Base-by-base conservation (phyloP, 2,113 vertebrate genomes). In the Aptenodytes forsteri region DNA sequence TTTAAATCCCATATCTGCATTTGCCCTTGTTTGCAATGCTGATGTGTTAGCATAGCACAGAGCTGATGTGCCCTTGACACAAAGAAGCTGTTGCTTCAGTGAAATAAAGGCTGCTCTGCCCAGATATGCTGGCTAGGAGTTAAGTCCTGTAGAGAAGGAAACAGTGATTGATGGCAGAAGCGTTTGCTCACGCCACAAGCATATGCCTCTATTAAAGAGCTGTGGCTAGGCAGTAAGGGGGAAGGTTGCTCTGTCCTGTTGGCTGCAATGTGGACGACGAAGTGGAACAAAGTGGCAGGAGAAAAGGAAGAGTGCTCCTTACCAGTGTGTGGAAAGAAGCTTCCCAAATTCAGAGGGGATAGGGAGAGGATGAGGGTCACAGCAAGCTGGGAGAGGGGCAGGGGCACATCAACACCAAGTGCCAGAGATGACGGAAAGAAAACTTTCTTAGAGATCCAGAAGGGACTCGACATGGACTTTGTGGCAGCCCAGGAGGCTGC, bases 251-350 rank as follows among this genome's bases (percentile, higher is more conserved):
- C 82, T 65, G 65, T 42, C 65, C 56, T 30, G 29, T 4, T 12
- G 30, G 52, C 62, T 83, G 66, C 62, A 52, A 27, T 1, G 23
- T 25, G 30, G 79, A 76, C 1, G 2, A 56, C 5, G 0, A 85
- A 66, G 26, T 3, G 6, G 36, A 66, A 82, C 27, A 67, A 90
- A 83, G 58, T 0, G 8, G 55, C 4, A 56, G 14, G 44, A 77
- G 30, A 79, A 89, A 87, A 70, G 40, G 36, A 52, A 70, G 14
- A 66, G 22, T 7, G 29, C 6, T 85, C 85, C 65, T 75, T 61
- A 40, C 5, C 0, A 0, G 55, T 1, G 0, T 0, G 7, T 13
- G 16, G 76, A 69, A 93, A 91, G 54, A 65, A 8, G 30, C 13
- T 79, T 85, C 58, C 62, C 70, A 64, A 56, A 83, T 44, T 61